These are phyloP conservation scores for Achlya flavicornis DNA, from an alignment of 2,888 invertebrate genomes.

Conservation along the genomic window DNA sequence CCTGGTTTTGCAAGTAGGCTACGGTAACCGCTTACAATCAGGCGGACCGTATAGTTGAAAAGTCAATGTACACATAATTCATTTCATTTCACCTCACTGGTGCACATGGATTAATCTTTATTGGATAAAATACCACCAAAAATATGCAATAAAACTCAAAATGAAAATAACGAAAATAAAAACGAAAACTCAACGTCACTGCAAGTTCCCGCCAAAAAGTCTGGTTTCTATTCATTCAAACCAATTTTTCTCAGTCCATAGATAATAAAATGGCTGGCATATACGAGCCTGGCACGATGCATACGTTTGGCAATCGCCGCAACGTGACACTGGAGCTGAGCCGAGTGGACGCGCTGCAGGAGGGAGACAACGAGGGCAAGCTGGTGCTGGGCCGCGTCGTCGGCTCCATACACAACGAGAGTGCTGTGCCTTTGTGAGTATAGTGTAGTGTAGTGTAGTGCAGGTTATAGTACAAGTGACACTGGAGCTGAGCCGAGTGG, in stretches of 20 bases:
- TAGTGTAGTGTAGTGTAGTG: too few species aligned
- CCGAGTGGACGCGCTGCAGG: slow-evolving; percentile 80
- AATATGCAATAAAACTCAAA: too few species aligned
- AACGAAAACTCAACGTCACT: too few species aligned
- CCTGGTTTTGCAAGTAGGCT: too few species aligned
- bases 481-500: slow-evolving; percentile 68
- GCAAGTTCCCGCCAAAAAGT: too few species aligned
- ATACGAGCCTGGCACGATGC: slow-evolving; percentile 75
- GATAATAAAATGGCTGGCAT: slow-evolving; percentile 88
- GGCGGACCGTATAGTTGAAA: too few species aligned
- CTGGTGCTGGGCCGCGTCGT: slow-evolving; percentile 91
- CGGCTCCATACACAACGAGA: slow-evolving; percentile 90
- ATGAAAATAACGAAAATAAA: too few species aligned
- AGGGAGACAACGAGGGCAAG: slow-evolving; percentile 86
- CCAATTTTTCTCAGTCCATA: slow-evolving; percentile 80
- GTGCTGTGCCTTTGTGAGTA: slow-evolving; percentile 91
- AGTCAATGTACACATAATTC: too few species aligned
- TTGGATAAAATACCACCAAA: too few species aligned
- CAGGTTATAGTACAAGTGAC: slow-evolving; percentile 26
- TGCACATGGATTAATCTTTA: too few species aligned
- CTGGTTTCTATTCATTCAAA: background rate
- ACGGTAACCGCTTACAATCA: too few species aligned
- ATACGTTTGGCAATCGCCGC: slow-evolving; percentile 47
- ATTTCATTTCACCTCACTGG: too few species aligned
- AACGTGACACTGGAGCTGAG: slow-evolving; percentile 58